Conservation (phyloP, 2,113 vertebrate species). For the Dryoscopus gambensis region DNA sequence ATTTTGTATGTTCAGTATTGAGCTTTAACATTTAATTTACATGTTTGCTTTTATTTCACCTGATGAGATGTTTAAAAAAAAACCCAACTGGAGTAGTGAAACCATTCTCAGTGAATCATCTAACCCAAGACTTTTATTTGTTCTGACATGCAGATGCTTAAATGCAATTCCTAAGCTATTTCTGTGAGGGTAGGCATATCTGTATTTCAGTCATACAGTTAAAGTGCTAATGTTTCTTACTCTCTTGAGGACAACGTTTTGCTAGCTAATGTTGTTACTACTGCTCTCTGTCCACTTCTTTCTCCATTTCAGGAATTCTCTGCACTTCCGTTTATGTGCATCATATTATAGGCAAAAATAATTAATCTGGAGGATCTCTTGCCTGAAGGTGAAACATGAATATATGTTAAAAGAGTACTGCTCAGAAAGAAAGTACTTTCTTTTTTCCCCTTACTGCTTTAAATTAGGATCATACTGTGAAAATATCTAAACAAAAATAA, state of each 20-base stretch:
- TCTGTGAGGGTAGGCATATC: neutral
- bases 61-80: neutral
- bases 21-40: neutral
- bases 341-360: neutral
- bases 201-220: neutral
- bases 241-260: neutral
- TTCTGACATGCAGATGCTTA: neutral
- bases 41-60: neutral
- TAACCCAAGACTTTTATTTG: neutral
- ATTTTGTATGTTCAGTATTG: neutral
- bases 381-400: neutral
- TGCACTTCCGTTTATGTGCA: accelerated
- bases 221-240: neutral
- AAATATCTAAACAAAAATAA: neutral
- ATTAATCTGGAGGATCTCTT: neutral
- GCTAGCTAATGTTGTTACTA: neutral
- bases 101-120: neutral
- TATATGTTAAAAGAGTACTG: neutral
- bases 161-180: neutral
- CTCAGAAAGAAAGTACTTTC: neutral
- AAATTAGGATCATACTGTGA: neutral
- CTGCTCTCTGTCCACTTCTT: neutral
- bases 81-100: neutral
- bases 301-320: neutral
- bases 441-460: neutral